A percentile compares a stretch with the other conserved stretches of the same genome.
Conservation (phyloP, 1,140 invertebrate species). For the Diorhabda sublineata region DNA sequence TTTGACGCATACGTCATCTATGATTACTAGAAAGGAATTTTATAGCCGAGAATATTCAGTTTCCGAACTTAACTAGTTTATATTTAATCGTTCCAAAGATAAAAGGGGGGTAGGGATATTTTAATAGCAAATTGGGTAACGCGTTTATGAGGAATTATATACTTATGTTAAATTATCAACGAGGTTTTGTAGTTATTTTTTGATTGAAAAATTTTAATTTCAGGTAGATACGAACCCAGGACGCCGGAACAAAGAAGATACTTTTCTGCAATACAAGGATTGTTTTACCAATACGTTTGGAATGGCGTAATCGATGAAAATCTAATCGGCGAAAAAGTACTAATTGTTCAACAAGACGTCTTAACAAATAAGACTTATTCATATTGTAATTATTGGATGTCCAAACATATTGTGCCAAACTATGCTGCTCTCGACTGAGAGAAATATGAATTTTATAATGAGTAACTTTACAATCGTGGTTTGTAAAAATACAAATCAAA, state of each 20-base stretch:
- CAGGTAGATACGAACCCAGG: slow-evolving; percentile 58
- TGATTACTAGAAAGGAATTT: no score
- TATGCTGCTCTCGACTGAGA: slow-evolving; percentile 61
- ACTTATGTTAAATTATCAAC: no score
- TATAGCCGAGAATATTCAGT: no score
- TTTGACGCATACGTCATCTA: no score
- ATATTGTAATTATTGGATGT: slow-evolving; percentile 71
- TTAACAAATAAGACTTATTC: slow-evolving; percentile 58
- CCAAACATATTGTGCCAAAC: slow-evolving; percentile 65
- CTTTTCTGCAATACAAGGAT: slow-evolving; percentile 71
- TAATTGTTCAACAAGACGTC: slow-evolving; percentile 66
- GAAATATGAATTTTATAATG: neutral
- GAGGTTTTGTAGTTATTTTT: no score
- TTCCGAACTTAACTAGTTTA: no score
- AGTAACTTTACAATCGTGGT: neutral
- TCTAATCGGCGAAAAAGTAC: slow-evolving; percentile 51
- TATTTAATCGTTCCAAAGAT: no score
- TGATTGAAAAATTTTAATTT: no score
- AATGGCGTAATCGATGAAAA: slow-evolving; percentile 60
- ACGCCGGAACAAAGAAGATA: slow-evolving; percentile 68
- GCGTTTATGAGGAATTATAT: no score
- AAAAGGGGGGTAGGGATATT: no score
- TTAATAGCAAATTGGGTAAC: no score
- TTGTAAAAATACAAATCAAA: no score
- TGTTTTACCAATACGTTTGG: slow-evolving; percentile 78